phyloP scores from a whole-genome alignment of 2,113 vertebrate genomes.

The Australoheros scitulus region DNA sequence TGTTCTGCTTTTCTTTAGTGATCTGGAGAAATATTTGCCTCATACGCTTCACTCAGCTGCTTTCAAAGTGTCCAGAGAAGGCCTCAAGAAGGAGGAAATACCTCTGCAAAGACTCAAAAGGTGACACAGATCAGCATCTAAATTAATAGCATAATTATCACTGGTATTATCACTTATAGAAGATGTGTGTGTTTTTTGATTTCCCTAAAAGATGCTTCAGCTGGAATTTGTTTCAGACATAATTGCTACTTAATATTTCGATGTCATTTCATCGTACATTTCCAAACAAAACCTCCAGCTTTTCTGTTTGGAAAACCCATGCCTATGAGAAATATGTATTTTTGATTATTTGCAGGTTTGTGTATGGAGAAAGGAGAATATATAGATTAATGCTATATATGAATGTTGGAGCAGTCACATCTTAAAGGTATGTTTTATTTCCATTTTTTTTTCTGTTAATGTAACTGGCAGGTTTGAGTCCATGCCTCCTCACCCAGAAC shows the following conservation, averaged over 20 bases:
- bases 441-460: neutral
- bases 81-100: conserved; percentile 71
- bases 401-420: neutral
- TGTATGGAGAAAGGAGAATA: neutral
- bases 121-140: conserved; percentile 61
- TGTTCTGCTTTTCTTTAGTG: conserved; percentile 70
- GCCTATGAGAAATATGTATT: neutral
- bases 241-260: neutral
- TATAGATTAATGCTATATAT: neutral
- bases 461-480: conserved; percentile 82
- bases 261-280: neutral
- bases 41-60: conserved; percentile 83
- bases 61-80: conserved; percentile 87
- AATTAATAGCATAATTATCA: neutral
- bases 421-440: neutral
- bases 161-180: neutral
- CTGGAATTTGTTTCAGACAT: neutral
- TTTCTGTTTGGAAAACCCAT: too few relatives aligned
- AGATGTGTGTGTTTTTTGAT: neutral
- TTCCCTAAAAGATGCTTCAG: neutral
- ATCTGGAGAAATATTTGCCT: conserved; percentile 86
- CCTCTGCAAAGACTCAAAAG: conserved; percentile 83
- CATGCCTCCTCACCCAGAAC: conserved; percentile 80
- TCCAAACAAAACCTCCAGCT: neutral
- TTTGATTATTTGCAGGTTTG: neutral